phyloP scores from a whole-genome alignment of 2,888 invertebrate genomes.

The Agonum fuliginosum region DNA sequence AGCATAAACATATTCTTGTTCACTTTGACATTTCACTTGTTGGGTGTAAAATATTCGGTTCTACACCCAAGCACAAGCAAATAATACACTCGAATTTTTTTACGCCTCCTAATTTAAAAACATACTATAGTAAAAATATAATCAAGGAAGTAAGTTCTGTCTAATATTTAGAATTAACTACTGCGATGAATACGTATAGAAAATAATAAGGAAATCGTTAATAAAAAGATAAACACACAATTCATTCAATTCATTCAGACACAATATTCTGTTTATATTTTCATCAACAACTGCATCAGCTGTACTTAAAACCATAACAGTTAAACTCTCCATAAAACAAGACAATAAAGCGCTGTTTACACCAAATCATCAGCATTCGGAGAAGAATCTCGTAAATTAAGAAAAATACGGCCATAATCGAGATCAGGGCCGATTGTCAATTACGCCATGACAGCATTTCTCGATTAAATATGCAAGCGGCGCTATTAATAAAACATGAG shows the following conservation, averaged over 20 bases:
- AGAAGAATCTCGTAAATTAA: slow-evolving; percentile 34
- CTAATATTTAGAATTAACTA: too few relatives aligned
- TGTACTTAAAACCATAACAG: slow-evolving; percentile 21
- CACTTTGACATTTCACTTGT: too few relatives aligned
- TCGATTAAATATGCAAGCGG: slow-evolving; percentile 47
- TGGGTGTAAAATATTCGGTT: too few relatives aligned
- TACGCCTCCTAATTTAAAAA: too few relatives aligned
- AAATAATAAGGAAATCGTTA: slow-evolving; percentile 6
- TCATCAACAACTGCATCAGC: slow-evolving; percentile 18
- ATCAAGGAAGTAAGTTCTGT: too few relatives aligned
- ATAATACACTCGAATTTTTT: too few relatives aligned
- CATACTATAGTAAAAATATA: too few relatives aligned
- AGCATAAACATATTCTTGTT: too few relatives aligned
- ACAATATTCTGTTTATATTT: slow-evolving; percentile 27
- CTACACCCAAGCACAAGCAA: too few relatives aligned
- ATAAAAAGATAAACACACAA: slow-evolving; percentile 8
- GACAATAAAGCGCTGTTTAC: slow-evolving; percentile 2
- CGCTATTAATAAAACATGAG: slow-evolving; percentile 57
- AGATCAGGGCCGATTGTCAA: slow-evolving; percentile 54
- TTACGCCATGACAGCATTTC: slow-evolving; percentile 44
- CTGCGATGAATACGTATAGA: too few relatives aligned
- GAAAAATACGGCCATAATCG: slow-evolving; percentile 45
- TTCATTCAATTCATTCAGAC: slow-evolving; percentile 25
- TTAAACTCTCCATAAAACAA: slow-evolving; percentile 26
- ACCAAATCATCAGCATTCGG: background rate